Conservation (phyloP, 2,888 invertebrate species). For the Monochamus alternatus region DNA sequence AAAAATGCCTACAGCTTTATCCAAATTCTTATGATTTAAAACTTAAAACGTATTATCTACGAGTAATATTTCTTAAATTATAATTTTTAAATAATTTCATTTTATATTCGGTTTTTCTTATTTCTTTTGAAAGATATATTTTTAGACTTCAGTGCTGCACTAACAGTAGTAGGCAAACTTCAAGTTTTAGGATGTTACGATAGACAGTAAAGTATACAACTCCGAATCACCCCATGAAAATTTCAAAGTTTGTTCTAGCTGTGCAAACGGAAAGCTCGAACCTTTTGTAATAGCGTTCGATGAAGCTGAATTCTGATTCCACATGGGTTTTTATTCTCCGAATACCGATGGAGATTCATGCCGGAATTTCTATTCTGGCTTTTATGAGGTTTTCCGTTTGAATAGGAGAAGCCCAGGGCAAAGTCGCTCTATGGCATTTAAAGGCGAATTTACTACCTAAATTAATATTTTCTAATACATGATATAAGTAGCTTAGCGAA, state of each 20-base stretch:
- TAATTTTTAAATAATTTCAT: no score
- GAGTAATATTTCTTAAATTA: no score
- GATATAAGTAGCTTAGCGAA: neutral
- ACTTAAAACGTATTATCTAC: no score
- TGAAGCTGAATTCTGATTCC: neutral
- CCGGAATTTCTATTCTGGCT: neutral
- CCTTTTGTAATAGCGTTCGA: neutral
- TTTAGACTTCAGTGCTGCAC: no score
- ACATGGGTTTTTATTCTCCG: neutral
- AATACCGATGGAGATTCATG: neutral
- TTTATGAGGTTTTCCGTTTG: neutral
- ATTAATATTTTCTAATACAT: neutral
- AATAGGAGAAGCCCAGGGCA: neutral
- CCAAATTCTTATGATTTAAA: no score
- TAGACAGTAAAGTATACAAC: neutral
- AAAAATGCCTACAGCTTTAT: no score
- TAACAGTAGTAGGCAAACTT: no score
- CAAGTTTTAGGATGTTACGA: neutral
- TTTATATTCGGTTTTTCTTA: no score
- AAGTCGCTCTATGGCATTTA: neutral
- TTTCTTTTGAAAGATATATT: no score
- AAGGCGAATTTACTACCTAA: neutral
- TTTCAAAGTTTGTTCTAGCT: constrained; percentile 15
- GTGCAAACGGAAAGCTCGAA: neutral
- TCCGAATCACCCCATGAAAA: neutral